Percentiles rank a stretch among this genome's conserved stretches.
Evolutionary conservation across 2,888 invertebrate species (phyloP).

Genomic region (Mythimna pallens): DNA sequence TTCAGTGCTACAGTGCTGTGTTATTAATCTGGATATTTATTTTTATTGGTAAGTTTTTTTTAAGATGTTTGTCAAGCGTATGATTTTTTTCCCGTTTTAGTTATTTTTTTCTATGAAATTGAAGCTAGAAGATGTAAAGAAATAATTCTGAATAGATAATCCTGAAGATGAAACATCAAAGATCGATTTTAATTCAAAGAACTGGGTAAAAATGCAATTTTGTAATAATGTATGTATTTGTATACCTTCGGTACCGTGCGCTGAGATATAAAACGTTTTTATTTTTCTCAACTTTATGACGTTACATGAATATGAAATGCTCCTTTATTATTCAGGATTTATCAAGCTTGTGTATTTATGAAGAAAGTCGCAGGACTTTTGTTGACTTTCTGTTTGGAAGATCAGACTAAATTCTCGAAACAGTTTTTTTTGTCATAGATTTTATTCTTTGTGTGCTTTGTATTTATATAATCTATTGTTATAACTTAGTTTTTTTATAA

Average conservation of each 20-base stretch:
- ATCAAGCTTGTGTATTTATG: conserved; percentile 7
- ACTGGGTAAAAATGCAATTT: not conserved
- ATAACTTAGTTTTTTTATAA: no score
- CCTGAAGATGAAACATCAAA: not conserved
- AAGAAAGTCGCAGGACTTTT: not conserved
- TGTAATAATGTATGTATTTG: not conserved
- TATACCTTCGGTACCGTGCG: not conserved
- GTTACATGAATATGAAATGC: conserved; percentile 33
- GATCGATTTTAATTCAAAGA: conserved; percentile 22
- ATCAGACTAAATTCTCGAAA: not conserved
- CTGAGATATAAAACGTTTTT: conserved; percentile 31
- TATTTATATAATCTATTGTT: no score
- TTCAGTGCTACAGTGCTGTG: conserved; percentile 61
- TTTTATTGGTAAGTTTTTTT: conserved; percentile 46
- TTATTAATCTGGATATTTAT: conserved; percentile 51
- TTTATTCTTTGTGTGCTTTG: not conserved
- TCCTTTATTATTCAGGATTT: conserved; percentile 40
- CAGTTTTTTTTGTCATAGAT: conserved; percentile 4
- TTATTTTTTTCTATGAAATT: conserved; percentile 4
- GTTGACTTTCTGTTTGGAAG: not conserved
- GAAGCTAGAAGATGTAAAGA: not conserved
- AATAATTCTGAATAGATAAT: not conserved
- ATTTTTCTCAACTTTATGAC: conserved; percentile 50
- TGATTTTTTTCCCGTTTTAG: not conserved
- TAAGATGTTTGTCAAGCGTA: not conserved